Evolutionary conservation across 2,888 invertebrate genomes (phyloP), one percentile per base, ranked within the genome.

Genomic region (Ophion slaviceki): DNA sequence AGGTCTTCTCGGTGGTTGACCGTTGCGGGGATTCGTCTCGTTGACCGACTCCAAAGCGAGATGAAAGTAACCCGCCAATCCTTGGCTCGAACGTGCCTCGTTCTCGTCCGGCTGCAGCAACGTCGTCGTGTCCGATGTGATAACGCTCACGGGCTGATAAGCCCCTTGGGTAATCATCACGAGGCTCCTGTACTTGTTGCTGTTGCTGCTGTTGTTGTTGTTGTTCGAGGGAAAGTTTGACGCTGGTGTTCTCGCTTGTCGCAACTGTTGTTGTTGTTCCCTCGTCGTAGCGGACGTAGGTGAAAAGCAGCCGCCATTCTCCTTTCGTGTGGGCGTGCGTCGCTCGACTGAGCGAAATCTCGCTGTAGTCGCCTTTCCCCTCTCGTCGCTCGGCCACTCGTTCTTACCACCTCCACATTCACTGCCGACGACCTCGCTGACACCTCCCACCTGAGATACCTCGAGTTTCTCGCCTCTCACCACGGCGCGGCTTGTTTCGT

Each of bases 81-180:
- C 94, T 86, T 93, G 92, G 71, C 96, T 96, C 83, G 96, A 95
- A 91, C 96, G 96, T 87, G 95, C 95, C 81, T 93, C 93, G 82
- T 93, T 92, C 76, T 93, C 92, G 82, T 93, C 92, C 77, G 93
- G 93, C 80, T 95, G 95, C 93, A 97, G 95, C 90, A 97, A 95
- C 92, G 96, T 96, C 92, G 97, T 97, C 91, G 97, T 97, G 93
- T 97, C 96, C 91, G 96, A 96, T 92, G 97, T 96, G 93, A 97
- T 96, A 90, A 97, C 96, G 94, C 96, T 97, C 92, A 97, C 97
- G 93, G 95, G 95, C 88, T 95, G 95, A 89, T 94, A 94, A 93
- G 95, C 90, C 82, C 94, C 93, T 95, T 97, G 97, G 92, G 97
- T 97, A 95, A 98, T 98, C 97, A 97, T 97, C 94, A 98, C 97